Evolutionary conservation across 2,113 vertebrate genomes (phyloP), one percentile per base, ranked within the genome.

Genomic region (Otocyon megalotis): DNA sequence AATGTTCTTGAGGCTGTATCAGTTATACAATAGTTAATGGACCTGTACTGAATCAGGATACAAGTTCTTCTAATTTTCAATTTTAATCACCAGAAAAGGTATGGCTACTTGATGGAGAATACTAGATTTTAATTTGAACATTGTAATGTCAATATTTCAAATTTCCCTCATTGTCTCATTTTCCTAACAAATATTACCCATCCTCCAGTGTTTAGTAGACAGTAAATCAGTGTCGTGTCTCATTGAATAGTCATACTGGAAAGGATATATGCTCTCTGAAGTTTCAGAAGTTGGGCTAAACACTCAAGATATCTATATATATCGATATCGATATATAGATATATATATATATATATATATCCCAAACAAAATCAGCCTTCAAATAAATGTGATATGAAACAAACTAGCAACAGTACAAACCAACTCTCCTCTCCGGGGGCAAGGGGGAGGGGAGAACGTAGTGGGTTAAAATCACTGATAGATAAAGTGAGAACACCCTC

Each of bases 201-300:
- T 90, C 92, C 89, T 93, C 56, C 54, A 54, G 20, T 93, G 30
- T 91, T 89, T 91, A 67, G 12, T 81, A 90, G 54, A 77, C 13
- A 71, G 62, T 93, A 96, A 96, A 95, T 94, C 86, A 94, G 32
- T n/a, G 22, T n/a, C 48, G 58, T 86, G 48, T 17, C 37, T 94
- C 26, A 87, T 76, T 92, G 81, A 76, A 11, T 43, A 96, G 69
- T 85, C 60, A 74, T 15, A 54, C 32, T 89, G 62, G 65, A 93
- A 83, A 63, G 30, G 7, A 91, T 96, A 63, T 76, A 79, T 86
- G 92, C 16, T 93, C 13, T 85, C 37, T 74, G 37, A 85, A 56
- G 50, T 63, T 88, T 93, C 50, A 83, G 43, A 95, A 97, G 37
- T 91, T 85, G 16, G 12, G 16, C 53, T 93, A 87, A 77, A 77